phyloP scores from a whole-genome alignment of 2,888 invertebrate genomes.

The Nebria brevicollis region DNA sequence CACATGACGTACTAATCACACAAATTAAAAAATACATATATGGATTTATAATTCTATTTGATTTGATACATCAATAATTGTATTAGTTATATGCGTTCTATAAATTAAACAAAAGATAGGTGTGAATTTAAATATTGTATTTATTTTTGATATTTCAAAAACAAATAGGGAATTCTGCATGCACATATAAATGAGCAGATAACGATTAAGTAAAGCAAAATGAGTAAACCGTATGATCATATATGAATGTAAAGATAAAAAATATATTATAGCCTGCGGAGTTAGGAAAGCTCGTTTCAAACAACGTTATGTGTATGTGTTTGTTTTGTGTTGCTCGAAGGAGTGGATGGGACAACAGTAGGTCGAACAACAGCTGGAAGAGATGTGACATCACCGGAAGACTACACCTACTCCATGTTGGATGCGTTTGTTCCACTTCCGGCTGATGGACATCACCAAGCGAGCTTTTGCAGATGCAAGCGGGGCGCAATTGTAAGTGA shows the following conservation, averaged over 20 bases:
- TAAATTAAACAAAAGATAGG: no score
- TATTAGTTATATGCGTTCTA: no score
- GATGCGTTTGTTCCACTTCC: slow-evolving; percentile 71
- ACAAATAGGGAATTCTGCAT: no score
- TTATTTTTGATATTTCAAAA: no score
- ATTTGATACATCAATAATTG: no score
- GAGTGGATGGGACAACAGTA: neutral
- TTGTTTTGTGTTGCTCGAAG: neutral
- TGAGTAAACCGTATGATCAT: neutral
- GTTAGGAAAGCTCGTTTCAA: slow-evolving; percentile 5
- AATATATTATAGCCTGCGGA: neutral
- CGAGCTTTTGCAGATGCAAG: slow-evolving; percentile 71
- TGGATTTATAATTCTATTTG: neutral
- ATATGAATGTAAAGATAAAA: neutral
- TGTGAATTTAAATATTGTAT: no score
- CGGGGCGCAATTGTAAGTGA: slow-evolving; percentile 71
- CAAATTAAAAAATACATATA: neutral
- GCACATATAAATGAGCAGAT: neutral
- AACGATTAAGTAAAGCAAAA: neutral
- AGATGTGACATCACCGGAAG: slow-evolving; percentile 58
- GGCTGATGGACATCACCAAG: slow-evolving; percentile 57
- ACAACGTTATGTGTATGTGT: neutral
- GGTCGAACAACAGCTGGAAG: slow-evolving; percentile 40
- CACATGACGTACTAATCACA: neutral
- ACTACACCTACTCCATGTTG: slow-evolving; percentile 67